Percentiles rank a stretch among this genome's conserved stretches.
Evolutionary conservation across 1,140 invertebrate species (phyloP).

Genomic region (Drosophila sp.): DNA sequence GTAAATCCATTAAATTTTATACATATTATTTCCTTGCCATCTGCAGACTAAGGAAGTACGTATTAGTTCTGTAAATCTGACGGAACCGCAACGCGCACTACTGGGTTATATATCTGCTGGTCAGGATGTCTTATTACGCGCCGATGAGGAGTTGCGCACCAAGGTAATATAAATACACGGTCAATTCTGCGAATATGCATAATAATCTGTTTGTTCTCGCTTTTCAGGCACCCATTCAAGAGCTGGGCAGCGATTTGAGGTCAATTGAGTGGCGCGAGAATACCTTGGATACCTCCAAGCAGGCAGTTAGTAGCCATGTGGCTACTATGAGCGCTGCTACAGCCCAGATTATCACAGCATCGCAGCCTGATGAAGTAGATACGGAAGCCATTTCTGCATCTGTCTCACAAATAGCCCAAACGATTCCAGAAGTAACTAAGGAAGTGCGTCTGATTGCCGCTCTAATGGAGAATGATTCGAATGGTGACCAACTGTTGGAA

Average conservation of each 20-base stretch:
- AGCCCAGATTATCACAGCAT: conserved; percentile 95
- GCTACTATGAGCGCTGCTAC: conserved; percentile 99
- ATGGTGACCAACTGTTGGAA: conserved; percentile 94
- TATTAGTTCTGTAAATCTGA: conserved; percentile 90
- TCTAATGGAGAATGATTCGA: conserved; percentile 92
- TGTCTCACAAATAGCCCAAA: conserved; percentile 97
- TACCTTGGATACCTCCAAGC: conserved; percentile 96
- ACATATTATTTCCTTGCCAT: not conserved
- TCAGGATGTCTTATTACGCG: conserved; percentile 92
- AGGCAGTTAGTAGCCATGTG: conserved; percentile 97
- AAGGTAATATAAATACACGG: conserved; percentile 68
- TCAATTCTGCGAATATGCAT: not conserved
- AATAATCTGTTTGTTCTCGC: not conserved
- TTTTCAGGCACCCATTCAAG: conserved; percentile 86
- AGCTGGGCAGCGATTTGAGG: conserved; percentile 91
- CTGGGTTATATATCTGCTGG: conserved; percentile 94
- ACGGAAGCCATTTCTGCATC: conserved; percentile 98
- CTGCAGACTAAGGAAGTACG: conserved; percentile 92
- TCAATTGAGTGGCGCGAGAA: conserved; percentile 97
- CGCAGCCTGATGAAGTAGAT: conserved; percentile 92
- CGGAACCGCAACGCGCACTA: conserved; percentile 95
- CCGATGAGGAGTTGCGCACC: conserved; percentile 91
- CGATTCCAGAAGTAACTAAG: conserved; percentile 97
- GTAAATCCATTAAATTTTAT: conserved; percentile 6
- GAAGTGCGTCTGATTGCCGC: conserved; percentile 97